Conservation (phyloP, 2,797 vertebrate genomes). For the Sebastes minor region DNA sequence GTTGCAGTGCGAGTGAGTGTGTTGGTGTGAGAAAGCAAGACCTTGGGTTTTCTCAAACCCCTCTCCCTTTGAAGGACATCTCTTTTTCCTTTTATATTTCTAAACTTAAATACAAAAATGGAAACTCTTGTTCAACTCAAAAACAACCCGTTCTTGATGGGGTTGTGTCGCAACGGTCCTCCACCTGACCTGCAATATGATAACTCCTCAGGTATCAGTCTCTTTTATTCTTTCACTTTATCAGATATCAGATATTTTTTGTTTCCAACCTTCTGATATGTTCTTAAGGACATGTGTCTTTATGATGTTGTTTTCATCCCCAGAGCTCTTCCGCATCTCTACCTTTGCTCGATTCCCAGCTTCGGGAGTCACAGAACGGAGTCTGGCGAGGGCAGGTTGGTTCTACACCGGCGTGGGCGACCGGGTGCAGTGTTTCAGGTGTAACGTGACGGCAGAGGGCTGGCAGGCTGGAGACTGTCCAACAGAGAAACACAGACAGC, state of each 20-base stretch:
- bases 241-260: neutral
- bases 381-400: conserved; percentile 95
- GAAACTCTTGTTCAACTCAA: conserved; percentile 85
- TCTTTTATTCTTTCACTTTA: neutral
- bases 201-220: conserved; percentile 81
- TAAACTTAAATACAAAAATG: conserved; percentile 71
- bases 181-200: conserved; percentile 90
- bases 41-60: conserved; percentile 82
- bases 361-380: conserved; percentile 88
- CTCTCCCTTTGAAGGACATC: conserved; percentile 87
- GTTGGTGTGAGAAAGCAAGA: conserved; percentile 38
- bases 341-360: conserved; percentile 91
- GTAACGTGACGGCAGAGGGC: conserved; percentile 90
- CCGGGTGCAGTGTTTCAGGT: conserved; percentile 93
- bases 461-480: conserved; percentile 95
- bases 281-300: neutral
- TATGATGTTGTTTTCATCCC: conserved; percentile 6
- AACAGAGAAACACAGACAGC: conserved; percentile 90
- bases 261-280: neutral
- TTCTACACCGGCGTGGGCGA: conserved; percentile 93
- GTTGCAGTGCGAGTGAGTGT: conserved; percentile 28
- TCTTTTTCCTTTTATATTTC: conserved; percentile 54
- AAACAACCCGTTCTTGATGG: conserved; percentile 83
- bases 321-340: conserved; percentile 94
- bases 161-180: conserved; percentile 81